Conservation (phyloP, 2,113 vertebrate species). For the Micromys minutus region DNA sequence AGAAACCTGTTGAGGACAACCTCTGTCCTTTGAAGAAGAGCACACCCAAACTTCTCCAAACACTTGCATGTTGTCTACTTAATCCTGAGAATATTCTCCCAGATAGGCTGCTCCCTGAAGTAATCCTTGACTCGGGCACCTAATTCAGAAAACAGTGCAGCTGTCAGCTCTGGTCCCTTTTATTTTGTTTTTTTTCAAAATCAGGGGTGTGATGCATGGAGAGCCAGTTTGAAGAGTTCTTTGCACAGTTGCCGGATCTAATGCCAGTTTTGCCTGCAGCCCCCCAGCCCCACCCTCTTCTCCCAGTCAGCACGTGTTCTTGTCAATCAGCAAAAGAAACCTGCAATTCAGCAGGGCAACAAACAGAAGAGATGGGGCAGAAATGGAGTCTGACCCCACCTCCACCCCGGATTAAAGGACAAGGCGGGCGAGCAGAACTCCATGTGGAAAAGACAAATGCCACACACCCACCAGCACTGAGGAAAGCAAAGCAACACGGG, state of each 20-base stretch:
- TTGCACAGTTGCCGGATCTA: slow-evolving; percentile 51
- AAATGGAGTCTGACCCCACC: neutral
- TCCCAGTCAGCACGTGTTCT: slow-evolving; percentile 30
- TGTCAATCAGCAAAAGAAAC: slow-evolving; percentile 71
- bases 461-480: neutral
- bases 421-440: neutral
- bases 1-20: neutral
- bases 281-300: slow-evolving; percentile 16
- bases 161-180: slow-evolving; percentile 61
- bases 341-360: slow-evolving; percentile 6
- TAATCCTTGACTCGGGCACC: neutral
- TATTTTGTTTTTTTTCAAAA: no score
- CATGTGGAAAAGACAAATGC: neutral
- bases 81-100: neutral
- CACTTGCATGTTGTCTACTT: neutral
- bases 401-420: neutral
- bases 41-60: neutral
- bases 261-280: neutral
- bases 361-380: neutral
- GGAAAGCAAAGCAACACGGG: neutral
- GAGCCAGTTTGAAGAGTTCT: slow-evolving; percentile 18
- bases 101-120: neutral
- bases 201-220: neutral
- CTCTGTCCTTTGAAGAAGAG: neutral
- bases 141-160: slow-evolving; percentile 66